Evolutionary conservation across 2,888 invertebrate species (phyloP).

Genomic region (Brachyptera putata): DNA sequence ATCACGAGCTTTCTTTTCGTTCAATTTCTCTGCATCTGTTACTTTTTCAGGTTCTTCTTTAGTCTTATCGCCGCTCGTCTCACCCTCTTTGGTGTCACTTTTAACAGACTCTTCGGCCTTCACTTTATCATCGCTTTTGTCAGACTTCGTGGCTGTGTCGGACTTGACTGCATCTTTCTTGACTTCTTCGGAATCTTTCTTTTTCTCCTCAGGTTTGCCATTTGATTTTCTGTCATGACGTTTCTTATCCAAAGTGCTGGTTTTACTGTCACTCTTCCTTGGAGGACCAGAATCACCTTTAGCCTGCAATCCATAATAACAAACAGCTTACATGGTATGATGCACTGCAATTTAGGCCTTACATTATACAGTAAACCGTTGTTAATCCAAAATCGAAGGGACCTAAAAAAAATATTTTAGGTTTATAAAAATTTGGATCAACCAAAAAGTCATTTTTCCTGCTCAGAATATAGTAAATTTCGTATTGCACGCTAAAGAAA

Average conservation of each 20-base stretch:
- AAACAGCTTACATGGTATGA: too few relatives aligned
- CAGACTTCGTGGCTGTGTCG: neutral
- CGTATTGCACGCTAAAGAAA: too few relatives aligned
- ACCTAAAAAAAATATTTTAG: too few relatives aligned
- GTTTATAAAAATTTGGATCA: too few relatives aligned
- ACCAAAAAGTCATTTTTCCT: too few relatives aligned
- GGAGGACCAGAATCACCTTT: constrained; percentile 43
- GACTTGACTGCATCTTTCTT: constrained; percentile 24
- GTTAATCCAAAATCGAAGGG: too few relatives aligned
- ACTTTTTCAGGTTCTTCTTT: too few relatives aligned
- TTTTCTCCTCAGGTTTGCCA: constrained; percentile 20
- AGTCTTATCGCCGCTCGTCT: constrained; percentile 43
- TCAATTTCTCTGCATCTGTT: too few relatives aligned
- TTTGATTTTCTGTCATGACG: constrained; percentile 27
- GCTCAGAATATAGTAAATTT: too few relatives aligned
- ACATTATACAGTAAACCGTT: too few relatives aligned
- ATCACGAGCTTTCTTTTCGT: too few relatives aligned
- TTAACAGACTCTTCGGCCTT: constrained; percentile 44
- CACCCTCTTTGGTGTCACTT: constrained; percentile 45
- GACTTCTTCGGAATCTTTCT: constrained; percentile 20
- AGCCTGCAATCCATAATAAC: constrained; percentile 42
- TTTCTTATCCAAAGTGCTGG: constrained; percentile 41
- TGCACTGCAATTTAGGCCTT: too few relatives aligned
- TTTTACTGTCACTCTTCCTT: constrained; percentile 39
- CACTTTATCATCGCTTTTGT: constrained; percentile 40